Evolutionary conservation across 1,140 invertebrate genomes (phyloP).

Genomic region (Drosophila dunni): DNA sequence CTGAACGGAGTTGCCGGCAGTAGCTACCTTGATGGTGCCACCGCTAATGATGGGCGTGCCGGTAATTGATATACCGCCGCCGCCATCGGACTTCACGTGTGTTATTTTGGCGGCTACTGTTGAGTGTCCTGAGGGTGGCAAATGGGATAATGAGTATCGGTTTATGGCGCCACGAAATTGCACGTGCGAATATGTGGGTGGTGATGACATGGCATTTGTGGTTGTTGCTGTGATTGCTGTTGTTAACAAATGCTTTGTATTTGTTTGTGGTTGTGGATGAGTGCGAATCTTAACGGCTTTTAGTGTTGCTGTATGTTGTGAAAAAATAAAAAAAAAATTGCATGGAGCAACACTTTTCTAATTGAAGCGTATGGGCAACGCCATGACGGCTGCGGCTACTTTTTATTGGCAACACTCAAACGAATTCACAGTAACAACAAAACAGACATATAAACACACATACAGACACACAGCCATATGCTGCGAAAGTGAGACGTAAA

Average conservation of each 20-base stretch:
- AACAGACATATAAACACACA: constrained; percentile 48
- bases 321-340: constrained; percentile 39
- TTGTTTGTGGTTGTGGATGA: constrained; percentile 57
- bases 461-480: constrained; percentile 48
- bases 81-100: constrained; percentile 71
- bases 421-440: constrained; percentile 74
- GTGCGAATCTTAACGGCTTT: constrained; percentile 79
- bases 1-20: constrained; percentile 56
- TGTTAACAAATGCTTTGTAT: constrained; percentile 50
- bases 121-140: constrained; percentile 70
- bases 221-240: constrained; percentile 38
- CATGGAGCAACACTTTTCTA: constrained; percentile 17
- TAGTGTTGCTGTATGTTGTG: constrained; percentile 51
- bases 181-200: constrained; percentile 60
- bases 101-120: constrained; percentile 81
- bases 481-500: constrained; percentile 58
- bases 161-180: constrained; percentile 72
- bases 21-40: constrained; percentile 74
- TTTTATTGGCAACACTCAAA: constrained; percentile 54
- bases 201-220: constrained; percentile 54
- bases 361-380: constrained; percentile 32
- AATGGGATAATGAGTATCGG: constrained; percentile 74
- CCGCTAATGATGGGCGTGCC: constrained; percentile 71
- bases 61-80: constrained; percentile 63
- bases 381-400: constrained; percentile 3